Conservation (phyloP, 2,797 vertebrate genomes). For the Macropus fuliginosus region DNA sequence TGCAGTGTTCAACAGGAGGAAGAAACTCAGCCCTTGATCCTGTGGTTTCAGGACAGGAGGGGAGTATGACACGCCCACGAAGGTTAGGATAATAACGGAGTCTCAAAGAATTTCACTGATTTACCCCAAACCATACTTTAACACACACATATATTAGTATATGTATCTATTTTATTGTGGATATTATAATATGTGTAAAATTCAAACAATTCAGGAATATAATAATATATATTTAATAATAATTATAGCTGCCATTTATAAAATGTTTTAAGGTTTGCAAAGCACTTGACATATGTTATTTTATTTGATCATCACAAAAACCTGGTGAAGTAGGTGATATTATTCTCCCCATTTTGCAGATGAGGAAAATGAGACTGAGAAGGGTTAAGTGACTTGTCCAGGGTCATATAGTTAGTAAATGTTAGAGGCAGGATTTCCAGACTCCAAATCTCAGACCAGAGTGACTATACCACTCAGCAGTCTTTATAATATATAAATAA, state of each 20-base stretch:
- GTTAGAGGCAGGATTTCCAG: not conserved
- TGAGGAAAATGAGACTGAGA: not conserved
- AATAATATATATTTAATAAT: not conserved
- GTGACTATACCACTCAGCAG: not conserved
- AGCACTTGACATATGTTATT: not conserved
- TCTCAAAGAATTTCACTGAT: not conserved
- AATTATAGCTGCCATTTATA: not conserved
- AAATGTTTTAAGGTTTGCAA: not conserved
- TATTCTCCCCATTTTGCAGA: not conserved
- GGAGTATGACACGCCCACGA: too few species aligned
- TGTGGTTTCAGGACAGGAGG: too few species aligned
- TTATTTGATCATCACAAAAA: not conserved
- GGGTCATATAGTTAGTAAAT: not conserved
- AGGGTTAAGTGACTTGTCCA: not conserved
- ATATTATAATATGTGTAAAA: too few species aligned
- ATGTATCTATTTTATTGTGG: too few species aligned
- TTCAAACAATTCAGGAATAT: not conserved
- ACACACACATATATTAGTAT: not conserved
- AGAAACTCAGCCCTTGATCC: not conserved
- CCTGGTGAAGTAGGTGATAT: not conserved
- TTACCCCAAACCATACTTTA: not conserved
- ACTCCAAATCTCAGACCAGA: not conserved
- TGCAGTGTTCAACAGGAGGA: not conserved
- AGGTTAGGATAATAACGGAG: not conserved
- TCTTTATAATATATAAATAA: not conserved